Conservation (phyloP, 2,113 vertebrate genomes). For the Dryoscopus gambensis region DNA sequence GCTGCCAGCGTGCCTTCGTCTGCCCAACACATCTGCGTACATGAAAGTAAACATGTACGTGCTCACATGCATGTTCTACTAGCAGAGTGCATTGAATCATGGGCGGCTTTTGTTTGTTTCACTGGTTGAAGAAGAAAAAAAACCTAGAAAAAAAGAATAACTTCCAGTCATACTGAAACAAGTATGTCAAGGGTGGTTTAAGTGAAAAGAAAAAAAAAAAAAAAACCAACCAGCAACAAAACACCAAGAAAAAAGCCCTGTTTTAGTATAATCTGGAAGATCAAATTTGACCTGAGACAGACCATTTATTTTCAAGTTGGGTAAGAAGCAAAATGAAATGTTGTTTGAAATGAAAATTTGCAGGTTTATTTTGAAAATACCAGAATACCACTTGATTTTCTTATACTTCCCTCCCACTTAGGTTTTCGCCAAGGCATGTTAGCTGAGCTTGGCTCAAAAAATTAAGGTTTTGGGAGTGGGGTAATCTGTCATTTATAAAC, state of each 20-base stretch:
- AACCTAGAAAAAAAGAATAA: not conserved
- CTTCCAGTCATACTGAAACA: not conserved
- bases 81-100: not conserved
- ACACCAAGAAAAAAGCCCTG: not conserved
- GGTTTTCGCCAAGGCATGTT: not conserved
- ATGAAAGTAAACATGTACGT: conserved; percentile 33
- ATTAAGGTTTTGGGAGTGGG: not conserved
- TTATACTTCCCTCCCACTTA: not conserved
- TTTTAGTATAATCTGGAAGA: not conserved
- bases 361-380: conserved; percentile 28
- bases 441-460: not conserved
- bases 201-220: not conserved
- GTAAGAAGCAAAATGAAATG: not conserved
- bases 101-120: conserved; percentile 8
- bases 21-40: not conserved
- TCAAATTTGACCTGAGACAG: not conserved
- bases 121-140: not conserved
- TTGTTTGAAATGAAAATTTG: conserved; percentile 11
- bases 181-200: not conserved
- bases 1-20: not conserved
- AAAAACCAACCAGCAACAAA: fast-evolving
- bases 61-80: not conserved
- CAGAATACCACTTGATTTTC: conserved; percentile 28
- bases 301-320: not conserved
- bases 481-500: not conserved